Conservation (phyloP, 2,113 vertebrate species). For the Thermophis baileyi region DNA sequence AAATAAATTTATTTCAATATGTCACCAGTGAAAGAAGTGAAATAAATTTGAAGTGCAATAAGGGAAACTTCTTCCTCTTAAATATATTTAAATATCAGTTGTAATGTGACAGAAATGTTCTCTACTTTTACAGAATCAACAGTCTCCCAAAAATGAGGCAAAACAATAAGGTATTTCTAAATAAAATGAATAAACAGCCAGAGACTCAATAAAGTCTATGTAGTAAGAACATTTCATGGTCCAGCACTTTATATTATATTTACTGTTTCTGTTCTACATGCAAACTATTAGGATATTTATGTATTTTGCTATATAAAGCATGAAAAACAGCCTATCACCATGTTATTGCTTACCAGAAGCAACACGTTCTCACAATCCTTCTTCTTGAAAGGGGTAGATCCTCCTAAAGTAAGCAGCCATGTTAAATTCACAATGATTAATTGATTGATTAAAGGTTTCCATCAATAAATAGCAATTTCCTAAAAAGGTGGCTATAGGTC, state of each 20-base stretch:
- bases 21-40: too few species aligned
- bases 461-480: neutral
- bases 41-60: too few species aligned
- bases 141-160: too few species aligned
- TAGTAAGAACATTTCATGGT: neutral
- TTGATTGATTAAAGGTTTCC: neutral
- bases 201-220: neutral
- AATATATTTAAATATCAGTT: too few species aligned
- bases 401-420: neutral
- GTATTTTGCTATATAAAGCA: neutral
- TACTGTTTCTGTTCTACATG: neutral
- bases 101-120: too few species aligned
- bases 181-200: neutral
- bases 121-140: too few species aligned
- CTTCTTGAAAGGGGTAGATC: too few species aligned
- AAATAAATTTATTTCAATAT: too few species aligned
- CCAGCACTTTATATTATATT: neutral
- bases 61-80: too few species aligned
- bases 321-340: neutral
- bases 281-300: neutral
- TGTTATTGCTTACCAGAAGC: neutral
- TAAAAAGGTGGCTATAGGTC: neutral
- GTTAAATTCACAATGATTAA: neutral
- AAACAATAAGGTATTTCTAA: too few species aligned
- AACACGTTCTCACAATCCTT: too few species aligned